phyloP scores from a whole-genome alignment of 2,797 vertebrate genomes.

The Scleropages formosus region DNA sequence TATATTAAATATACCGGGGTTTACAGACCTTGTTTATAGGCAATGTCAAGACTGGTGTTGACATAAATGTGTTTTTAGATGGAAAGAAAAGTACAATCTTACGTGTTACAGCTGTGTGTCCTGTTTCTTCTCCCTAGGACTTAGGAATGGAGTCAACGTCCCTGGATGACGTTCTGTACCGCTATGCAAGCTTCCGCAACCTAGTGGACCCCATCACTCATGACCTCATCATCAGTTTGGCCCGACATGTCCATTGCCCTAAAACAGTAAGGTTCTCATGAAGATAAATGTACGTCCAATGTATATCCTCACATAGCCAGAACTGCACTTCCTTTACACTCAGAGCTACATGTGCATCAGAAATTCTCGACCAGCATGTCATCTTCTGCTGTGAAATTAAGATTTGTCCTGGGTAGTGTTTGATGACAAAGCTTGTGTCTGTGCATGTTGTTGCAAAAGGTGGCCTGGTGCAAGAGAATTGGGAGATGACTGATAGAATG shows the following conservation, averaged over 20 bases:
- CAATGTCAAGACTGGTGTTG: background rate
- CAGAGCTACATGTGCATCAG: background rate
- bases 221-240: slow-evolving; percentile 79
- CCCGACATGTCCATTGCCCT: slow-evolving; percentile 78
- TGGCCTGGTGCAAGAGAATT: background rate
- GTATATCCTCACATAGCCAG: background rate
- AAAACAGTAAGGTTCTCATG: slow-evolving; percentile 61
- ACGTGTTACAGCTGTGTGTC: slow-evolving; percentile 16
- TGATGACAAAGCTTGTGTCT: slow-evolving; percentile 9
- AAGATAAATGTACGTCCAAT: no score
- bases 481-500: slow-evolving; percentile 13
- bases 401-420: background rate
- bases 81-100: background rate
- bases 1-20: background rate
- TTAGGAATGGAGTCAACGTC: slow-evolving; percentile 83
- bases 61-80: background rate
- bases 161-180: slow-evolving; percentile 78
- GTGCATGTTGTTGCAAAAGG: background rate
- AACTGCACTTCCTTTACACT: background rate
- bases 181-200: slow-evolving; percentile 81
- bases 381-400: background rate
- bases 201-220: slow-evolving; percentile 83
- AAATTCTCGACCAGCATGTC: no score
- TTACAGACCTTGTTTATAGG: background rate
- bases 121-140: slow-evolving; percentile 58